Conservation (phyloP, 1,140 invertebrate species). For the Drosophila neocordata region DNA sequence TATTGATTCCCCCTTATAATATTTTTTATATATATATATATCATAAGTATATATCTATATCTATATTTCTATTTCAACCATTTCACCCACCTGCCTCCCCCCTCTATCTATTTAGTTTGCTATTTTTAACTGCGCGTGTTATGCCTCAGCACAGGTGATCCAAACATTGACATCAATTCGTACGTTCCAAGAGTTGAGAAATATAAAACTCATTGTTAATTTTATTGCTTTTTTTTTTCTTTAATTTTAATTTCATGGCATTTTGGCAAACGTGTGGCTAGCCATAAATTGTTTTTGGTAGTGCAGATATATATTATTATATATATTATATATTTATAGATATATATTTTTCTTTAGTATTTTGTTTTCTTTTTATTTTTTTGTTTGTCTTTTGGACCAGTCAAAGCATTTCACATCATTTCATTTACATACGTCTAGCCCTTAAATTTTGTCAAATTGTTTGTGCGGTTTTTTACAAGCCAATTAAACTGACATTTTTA, state of each 20-base stretch:
- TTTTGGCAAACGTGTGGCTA: conserved; percentile 60
- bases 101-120: not conserved
- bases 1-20: conserved; percentile 66
- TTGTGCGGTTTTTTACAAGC: conserved; percentile 21
- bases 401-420: conserved; percentile 22
- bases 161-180: conserved; percentile 44
- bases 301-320: not conserved
- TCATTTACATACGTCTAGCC: not conserved
- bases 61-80: conserved; percentile 1
- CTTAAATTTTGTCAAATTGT: conserved; percentile 25
- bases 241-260: conserved; percentile 25
- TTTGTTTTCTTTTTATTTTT: not conserved
- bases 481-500: conserved; percentile 42
- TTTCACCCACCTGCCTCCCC: conserved; percentile 7
- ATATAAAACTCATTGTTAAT: conserved; percentile 32
- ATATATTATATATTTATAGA: conserved; percentile 8
- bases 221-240: conserved; percentile 17
- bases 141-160: conserved; percentile 62
- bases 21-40: conserved; percentile 57
- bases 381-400: conserved; percentile 25
- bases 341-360: conserved; percentile 6
- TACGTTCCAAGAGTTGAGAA: conserved; percentile 29
- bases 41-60: conserved; percentile 2
- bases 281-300: conserved; percentile 49
- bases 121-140: conserved; percentile 59